These are phyloP conservation scores for Halictus rubicundus DNA, from an alignment of 1,140 invertebrate species.

Conservation along the genomic window DNA sequence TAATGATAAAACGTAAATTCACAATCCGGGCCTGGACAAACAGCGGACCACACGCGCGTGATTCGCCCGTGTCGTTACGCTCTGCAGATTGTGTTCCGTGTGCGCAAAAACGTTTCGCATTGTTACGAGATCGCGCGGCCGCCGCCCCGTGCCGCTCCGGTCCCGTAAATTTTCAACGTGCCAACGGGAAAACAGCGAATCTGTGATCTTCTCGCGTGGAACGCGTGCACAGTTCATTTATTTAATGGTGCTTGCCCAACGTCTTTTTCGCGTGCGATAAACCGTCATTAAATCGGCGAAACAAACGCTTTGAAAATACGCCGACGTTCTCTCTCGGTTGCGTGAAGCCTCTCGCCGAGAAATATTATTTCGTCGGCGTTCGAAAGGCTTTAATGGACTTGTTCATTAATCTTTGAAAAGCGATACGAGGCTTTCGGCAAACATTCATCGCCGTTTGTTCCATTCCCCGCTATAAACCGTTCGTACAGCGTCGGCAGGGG, in stretches of 20 bases:
- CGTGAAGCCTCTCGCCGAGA: too few species aligned
- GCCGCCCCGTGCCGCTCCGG: background rate
- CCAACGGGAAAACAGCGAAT: background rate
- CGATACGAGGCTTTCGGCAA: too few species aligned
- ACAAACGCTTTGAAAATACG: too few species aligned
- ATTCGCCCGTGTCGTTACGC: background rate
- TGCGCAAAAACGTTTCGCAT: slow-evolving; percentile 1
- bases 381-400: background rate
- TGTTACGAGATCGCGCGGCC: slow-evolving; percentile 15
- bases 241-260: background rate
- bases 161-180: slow-evolving; percentile 9
- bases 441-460: background rate
- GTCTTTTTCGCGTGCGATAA: background rate
- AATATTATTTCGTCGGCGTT: background rate
- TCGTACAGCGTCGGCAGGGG: background rate
- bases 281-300: background rate
- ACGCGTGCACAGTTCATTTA: background rate
- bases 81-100: background rate
- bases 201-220: background rate
- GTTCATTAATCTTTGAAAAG: too few species aligned
- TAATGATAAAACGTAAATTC: background rate
- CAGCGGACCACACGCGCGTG: background rate
- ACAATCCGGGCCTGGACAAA: background rate
- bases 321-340: too few species aligned
- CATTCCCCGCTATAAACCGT: background rate